Conservation (phyloP, 2,113 vertebrate species). For the Globicephala melas region DNA sequence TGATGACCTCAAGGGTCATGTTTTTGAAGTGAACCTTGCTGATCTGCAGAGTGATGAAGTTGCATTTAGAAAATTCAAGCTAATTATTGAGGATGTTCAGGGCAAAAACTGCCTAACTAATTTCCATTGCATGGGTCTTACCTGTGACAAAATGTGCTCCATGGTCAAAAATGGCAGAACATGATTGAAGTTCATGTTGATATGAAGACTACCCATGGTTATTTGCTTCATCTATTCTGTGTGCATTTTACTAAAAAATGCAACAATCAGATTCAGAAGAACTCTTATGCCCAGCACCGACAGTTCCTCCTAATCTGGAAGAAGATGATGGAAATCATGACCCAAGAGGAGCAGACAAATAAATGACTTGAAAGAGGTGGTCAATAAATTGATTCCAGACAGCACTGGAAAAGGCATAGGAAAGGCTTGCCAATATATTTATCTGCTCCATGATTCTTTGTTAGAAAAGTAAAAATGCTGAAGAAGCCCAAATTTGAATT, state of each 20-base stretch:
- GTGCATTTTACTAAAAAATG: not conserved
- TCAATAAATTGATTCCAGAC: not conserved
- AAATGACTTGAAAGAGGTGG: not conserved
- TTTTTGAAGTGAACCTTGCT: too few relatives aligned
- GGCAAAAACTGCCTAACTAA: not conserved
- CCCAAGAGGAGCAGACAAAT: not conserved
- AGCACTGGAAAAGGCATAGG: not conserved
- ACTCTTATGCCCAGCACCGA: not conserved
- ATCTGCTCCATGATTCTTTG: not conserved
- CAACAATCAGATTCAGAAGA: not conserved
- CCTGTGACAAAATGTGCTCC: not conserved
- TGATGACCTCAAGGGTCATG: not conserved
- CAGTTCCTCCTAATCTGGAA: not conserved
- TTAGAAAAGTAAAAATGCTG: not conserved
- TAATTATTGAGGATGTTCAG: not conserved
- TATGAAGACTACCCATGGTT: not conserved
- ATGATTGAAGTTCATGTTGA: not conserved
- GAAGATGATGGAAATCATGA: not conserved
- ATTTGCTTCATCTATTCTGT: not conserved
- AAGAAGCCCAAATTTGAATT: not conserved
- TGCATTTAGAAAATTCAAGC: not conserved
- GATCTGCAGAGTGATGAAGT: too few relatives aligned
- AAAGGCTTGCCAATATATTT: not conserved
- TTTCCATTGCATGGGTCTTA: not conserved
- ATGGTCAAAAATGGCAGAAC: not conserved